Evolutionary conservation across 2,113 vertebrate species (phyloP), one percentile per base, ranked within the genome.

Genomic region (Hydrochoerus hydrochaeris): DNA sequence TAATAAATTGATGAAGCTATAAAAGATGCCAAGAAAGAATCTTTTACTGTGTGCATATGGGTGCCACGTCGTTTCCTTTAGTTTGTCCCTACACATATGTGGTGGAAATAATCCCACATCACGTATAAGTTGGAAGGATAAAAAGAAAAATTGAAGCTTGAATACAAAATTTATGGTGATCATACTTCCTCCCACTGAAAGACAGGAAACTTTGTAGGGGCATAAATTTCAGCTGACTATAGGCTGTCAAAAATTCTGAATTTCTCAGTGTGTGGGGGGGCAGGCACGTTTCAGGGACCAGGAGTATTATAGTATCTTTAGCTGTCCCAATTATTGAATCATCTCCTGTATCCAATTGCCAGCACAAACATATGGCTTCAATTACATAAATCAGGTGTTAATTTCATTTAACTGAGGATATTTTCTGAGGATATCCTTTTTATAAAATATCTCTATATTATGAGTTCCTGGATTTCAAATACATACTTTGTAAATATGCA

Each of bases 191-290:
- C 32, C 12, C 8, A 69, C 49, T 63, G 30, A 49, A 89, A 89
- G 69, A 62, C 17, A 63, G 24, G 65, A 93, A 8, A 11, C 7
- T 69, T 5, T 4, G 26, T 91, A 38, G 14, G 77, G 58, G 10
- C 38, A 96, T 85, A 94, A 5, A 96, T 89, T 89, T 96, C 32
- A 89, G 83, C 13, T 89, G 82, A 91, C 71, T 80, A 86, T 41
- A 95, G 20, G 3, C 58, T 86, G 32, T 93, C 84, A 95, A 41
- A 78, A 58, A 78, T 63, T 46, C n/a, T 49, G 20, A 71, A 0
- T 41, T 88, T 85, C 49, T 96, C 35, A 69, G 30, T 93, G 41
- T 73, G 17, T 69, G 20, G 91, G 65, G 54, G 69, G 65, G 32
- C 67, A 96, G 52, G 44, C 82, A 60, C 52, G 46, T 88, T 91